phyloP scores from a whole-genome alignment of 2,113 vertebrate genomes.

The Lasiurus cinereus region DNA sequence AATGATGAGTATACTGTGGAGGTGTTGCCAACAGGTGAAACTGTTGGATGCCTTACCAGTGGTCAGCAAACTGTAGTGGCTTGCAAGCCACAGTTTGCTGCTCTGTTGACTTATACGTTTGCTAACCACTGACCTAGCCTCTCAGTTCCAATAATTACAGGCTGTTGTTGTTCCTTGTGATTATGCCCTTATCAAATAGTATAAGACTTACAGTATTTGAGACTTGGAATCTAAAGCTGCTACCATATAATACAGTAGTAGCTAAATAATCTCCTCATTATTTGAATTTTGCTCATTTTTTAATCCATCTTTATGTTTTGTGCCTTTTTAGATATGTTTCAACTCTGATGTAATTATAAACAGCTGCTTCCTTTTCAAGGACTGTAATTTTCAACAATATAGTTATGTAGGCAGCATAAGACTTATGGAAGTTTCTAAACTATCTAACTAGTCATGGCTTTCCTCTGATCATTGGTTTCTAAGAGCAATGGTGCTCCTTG shows the following conservation, averaged over 20 bases:
- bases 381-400: constrained; percentile 19
- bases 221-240: neutral
- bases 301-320: neutral
- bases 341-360: neutral
- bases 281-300: constrained; percentile 42
- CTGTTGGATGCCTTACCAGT: neutral
- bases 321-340: neutral
- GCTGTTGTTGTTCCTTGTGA: too few relatives aligned
- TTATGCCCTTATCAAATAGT: too few relatives aligned
- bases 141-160: too few relatives aligned
- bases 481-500: constrained; percentile 1
- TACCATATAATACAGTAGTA: neutral
- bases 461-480: constrained; percentile 53
- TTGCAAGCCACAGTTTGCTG: too few relatives aligned
- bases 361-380: neutral
- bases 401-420: neutral
- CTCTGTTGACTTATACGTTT: too few relatives aligned
- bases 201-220: neutral
- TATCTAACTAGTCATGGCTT: constrained; percentile 44
- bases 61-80: too few relatives aligned
- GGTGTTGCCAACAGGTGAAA: neutral
- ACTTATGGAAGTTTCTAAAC: constrained; percentile 24
- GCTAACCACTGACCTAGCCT: too few relatives aligned
- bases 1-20: neutral
- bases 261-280: neutral